Base-by-base conservation (phyloP, 2,113 vertebrate species). In the Pongo abelii region DNA sequence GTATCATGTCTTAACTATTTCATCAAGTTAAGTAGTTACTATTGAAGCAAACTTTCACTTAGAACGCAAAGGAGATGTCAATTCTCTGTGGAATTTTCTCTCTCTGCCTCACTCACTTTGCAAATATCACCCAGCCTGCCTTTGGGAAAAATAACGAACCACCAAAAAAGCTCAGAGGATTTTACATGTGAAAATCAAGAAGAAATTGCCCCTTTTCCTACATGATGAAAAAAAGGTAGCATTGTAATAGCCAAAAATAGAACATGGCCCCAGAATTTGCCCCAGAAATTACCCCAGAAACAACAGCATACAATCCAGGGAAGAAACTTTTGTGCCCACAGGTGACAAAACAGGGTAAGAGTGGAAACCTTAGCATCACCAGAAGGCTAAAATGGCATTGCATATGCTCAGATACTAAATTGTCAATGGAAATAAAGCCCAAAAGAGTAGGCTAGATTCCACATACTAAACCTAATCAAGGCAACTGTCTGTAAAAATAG, bases 1-100 rank as follows among this genome's bases (percentile, higher is more conserved):
- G 35, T 69, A 81, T 93, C 50, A 52, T 83, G 46, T 59, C 67
- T 96, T 94, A 86, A 48, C 30, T 52, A 59, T 78, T 74, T 96
- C 81, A 81, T 83, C 55, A 77, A 16, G 5, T 43, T 55, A 46
- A 46, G n/a, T 38, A 95, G 59, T 43, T 77, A 72, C 40, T 84
- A 40, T 77, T 35, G 23, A 81, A 90, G 77, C 3, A 0, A 6
- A 7, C 4, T 95, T 46, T 55, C 40, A n/a, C 55, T 50, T 89
- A 67, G 46, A 86, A 77, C 35, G 85, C 38, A 57, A 64, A 81
- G 6, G 18, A 1, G 14, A 50, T 55, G 3, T 67, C 10, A 55
- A 93, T 75, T 84, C 25, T 57, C 23, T 23, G 57, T 38, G 20
- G 9, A 70, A 16, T 52, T 83, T 20, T 43, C n/a, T 52, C 7